A percentile compares a stretch with the other conserved stretches of the same genome.
Conservation (phyloP, 2,797 vertebrate species). For the Triplophysa yarkandensis region DNA sequence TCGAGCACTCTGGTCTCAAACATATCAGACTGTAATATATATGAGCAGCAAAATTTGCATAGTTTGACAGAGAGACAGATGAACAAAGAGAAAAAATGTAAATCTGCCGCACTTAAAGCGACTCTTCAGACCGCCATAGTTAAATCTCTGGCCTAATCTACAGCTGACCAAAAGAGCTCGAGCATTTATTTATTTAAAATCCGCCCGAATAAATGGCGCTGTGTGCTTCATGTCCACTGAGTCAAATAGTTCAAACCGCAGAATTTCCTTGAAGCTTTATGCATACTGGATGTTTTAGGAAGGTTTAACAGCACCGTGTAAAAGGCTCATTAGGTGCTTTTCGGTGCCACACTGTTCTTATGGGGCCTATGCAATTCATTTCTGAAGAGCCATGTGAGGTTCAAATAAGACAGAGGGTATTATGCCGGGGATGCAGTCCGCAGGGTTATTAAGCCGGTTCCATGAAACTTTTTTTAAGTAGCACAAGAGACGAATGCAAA, state of each 20-base stretch:
- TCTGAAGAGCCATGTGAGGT: slow-evolving; percentile 68
- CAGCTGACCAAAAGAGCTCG: slow-evolving; percentile 67
- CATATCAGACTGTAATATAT: slow-evolving; percentile 63
- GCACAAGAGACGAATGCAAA: slow-evolving; percentile 67
- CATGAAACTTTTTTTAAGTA: slow-evolving; percentile 70
- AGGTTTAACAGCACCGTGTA: slow-evolving; percentile 77
- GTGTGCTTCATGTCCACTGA: slow-evolving; percentile 68
- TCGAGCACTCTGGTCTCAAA: slow-evolving; percentile 53
- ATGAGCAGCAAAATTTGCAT: slow-evolving; percentile 63
- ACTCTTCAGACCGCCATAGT: slow-evolving; percentile 64
- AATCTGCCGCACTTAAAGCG: slow-evolving; percentile 67
- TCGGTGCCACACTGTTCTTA: slow-evolving; percentile 66
- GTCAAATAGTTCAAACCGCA: slow-evolving; percentile 64
- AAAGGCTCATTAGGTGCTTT: slow-evolving; percentile 81
- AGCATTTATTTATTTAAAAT: slow-evolving; percentile 83
- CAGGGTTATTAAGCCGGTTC: slow-evolving; percentile 66
- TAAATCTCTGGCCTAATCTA: slow-evolving; percentile 71
- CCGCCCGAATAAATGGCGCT: slow-evolving; percentile 70
- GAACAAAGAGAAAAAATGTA: slow-evolving; percentile 66
- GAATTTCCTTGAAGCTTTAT: slow-evolving; percentile 68
- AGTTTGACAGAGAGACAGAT: slow-evolving; percentile 64
- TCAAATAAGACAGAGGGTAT: slow-evolving; percentile 74
- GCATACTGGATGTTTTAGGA: slow-evolving; percentile 69
- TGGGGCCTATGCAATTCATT: slow-evolving; percentile 79
- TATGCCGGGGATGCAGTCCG: slow-evolving; percentile 57